Evolutionary conservation across 1,140 invertebrate species (phyloP).

Genomic region (Euura saliciscinereae): DNA sequence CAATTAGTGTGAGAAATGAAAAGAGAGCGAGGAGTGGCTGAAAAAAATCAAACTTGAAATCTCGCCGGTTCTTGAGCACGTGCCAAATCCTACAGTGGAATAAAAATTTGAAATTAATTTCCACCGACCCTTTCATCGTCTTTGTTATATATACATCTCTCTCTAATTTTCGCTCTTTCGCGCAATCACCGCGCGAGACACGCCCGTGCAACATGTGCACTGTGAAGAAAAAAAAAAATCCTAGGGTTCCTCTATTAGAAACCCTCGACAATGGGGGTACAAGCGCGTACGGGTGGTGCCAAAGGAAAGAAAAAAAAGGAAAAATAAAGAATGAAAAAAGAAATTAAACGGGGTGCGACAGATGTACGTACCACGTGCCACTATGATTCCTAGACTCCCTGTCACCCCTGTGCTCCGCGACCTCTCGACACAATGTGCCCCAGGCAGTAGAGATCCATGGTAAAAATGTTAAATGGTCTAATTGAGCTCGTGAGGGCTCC

Average conservation of each 20-base stretch:
- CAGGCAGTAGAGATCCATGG: conserved; percentile 20
- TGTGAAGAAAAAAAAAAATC: conserved; percentile 26
- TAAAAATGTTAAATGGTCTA: conserved; percentile 34
- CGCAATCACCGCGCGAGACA: conserved; percentile 5
- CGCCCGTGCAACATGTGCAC: conserved; percentile 36
- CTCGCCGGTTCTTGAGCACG: conserved; percentile 15
- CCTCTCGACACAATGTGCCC: conserved; percentile 24
- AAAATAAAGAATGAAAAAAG: conserved; percentile 21
- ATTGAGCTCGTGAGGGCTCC: conserved; percentile 37
- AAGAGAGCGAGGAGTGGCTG: background rate
- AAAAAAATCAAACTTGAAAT: background rate
- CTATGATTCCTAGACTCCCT: conserved; percentile 27
- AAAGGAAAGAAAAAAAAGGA: conserved; percentile 17
- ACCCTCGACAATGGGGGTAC: conserved; percentile 34
- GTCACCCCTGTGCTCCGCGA: conserved; percentile 8
- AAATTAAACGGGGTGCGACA: conserved; percentile 37
- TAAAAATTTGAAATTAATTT: background rate
- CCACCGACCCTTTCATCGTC: conserved; percentile 6
- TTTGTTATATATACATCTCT: conserved; percentile 3
- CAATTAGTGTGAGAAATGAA: conserved; percentile 31
- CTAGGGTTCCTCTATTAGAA: conserved; percentile 48
- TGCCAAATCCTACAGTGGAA: conserved; percentile 18
- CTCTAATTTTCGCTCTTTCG: conserved; percentile 13
- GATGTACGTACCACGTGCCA: conserved; percentile 44
- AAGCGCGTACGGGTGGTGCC: conserved; percentile 27